A percentile compares a stretch with the other conserved stretches of the same genome.
phyloP scores from a whole-genome alignment of 2,888 invertebrate species.

The Drosophila engyochracea region DNA sequence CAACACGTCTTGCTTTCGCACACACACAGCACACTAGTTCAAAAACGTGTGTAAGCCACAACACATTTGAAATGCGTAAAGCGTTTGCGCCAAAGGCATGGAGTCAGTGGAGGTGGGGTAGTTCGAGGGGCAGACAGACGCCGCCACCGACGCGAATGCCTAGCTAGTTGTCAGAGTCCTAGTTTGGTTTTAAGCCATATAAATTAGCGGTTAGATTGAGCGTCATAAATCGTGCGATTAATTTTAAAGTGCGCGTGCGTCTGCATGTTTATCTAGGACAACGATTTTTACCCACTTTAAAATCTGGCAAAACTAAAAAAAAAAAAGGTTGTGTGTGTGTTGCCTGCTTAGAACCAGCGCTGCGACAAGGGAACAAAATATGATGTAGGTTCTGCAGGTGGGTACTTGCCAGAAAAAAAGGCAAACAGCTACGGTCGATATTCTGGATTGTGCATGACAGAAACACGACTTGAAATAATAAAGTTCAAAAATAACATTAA shows the following conservation, averaged over 20 bases:
- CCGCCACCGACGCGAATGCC: constrained; percentile 15
- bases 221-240: constrained; percentile 76
- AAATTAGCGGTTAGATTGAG: constrained; percentile 78
- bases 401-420: background rate
- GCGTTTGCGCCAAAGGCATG: constrained; percentile 42
- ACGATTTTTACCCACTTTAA: constrained; percentile 34
- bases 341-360: background rate
- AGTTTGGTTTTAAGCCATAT: constrained; percentile 61
- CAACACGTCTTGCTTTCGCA: background rate
- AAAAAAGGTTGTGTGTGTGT: constrained; percentile 8
- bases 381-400: constrained; percentile 33
- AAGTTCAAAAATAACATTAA: background rate
- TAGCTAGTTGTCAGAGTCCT: constrained; percentile 30
- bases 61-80: constrained; percentile 70
- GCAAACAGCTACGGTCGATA: background rate
- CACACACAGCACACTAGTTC: constrained; percentile 16
- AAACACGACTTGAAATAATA: background rate
- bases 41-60: constrained; percentile 54
- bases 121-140: constrained; percentile 6
- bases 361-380: constrained; percentile 29
- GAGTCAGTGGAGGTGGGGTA: background rate
- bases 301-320: constrained; percentile 20
- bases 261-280: constrained; percentile 62
- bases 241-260: constrained; percentile 64
- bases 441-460: background rate